phyloP scores from a whole-genome alignment of 1,140 invertebrate genomes.

The Hirudo medicinalis region DNA sequence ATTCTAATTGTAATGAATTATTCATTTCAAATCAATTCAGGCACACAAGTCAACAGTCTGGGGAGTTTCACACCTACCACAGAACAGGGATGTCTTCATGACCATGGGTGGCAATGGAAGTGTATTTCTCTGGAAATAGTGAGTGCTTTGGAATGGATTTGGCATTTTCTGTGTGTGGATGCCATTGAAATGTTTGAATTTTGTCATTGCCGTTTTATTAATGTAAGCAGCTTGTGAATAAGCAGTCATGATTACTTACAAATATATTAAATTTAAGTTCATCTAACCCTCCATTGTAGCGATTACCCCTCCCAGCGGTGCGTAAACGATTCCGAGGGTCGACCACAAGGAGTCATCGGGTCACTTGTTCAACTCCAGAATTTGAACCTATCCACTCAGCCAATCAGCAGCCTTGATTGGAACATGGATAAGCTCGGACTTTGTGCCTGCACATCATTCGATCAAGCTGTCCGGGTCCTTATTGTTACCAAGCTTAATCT shows the following conservation, averaged over 20 bases:
- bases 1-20: too few species aligned
- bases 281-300: constrained; percentile 43
- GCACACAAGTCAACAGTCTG: constrained; percentile 72
- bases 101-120: constrained; percentile 77
- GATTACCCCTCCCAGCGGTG: constrained; percentile 66
- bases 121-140: constrained; percentile 85
- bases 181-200: not conserved
- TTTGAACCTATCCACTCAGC: constrained; percentile 66
- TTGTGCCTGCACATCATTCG: constrained; percentile 74
- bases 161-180: constrained; percentile 5
- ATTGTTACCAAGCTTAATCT: constrained; percentile 66
- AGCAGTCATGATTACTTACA: not conserved
- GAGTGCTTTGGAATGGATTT: constrained; percentile 27
- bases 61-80: constrained; percentile 71
- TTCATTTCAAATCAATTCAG: constrained; percentile 31
- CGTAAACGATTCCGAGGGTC: constrained; percentile 54
- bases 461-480: constrained; percentile 74
- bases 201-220: not conserved
- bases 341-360: constrained; percentile 59
- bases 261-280: too few species aligned
- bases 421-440: constrained; percentile 74
- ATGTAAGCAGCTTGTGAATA: too few species aligned
- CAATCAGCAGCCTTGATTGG: constrained; percentile 79
- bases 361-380: constrained; percentile 63
- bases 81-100: constrained; percentile 84